Conservation (phyloP, 2,888 invertebrate species). For the Osmoderma eremita region DNA sequence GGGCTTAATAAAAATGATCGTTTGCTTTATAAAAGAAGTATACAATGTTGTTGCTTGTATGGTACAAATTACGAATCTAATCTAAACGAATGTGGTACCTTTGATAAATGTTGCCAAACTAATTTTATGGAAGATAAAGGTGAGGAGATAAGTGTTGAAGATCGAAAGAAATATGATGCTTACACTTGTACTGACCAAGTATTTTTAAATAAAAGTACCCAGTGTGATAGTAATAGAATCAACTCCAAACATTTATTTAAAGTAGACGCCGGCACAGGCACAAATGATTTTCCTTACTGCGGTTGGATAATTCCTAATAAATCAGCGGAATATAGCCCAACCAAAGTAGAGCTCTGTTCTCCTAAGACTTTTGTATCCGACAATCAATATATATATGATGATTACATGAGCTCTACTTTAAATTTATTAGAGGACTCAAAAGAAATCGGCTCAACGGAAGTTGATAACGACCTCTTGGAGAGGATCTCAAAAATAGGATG, state of each 20-base stretch:
- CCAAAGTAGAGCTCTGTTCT: constrained; percentile 4
- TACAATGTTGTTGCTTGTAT: constrained; percentile 38
- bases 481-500: constrained; percentile 41
- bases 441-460: constrained; percentile 9
- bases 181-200: not conserved
- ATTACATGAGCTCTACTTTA: constrained; percentile 34
- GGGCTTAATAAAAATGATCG: not conserved
- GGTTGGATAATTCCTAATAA: constrained; percentile 23
- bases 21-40: not conserved
- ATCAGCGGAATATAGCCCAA: not conserved
- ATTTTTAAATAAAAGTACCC: not conserved
- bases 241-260: not conserved
- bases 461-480: constrained; percentile 16
- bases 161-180: not conserved
- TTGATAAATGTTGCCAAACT: constrained; percentile 33
- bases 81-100: constrained; percentile 1
- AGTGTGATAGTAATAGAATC: not conserved
- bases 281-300: constrained; percentile 26
- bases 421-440: constrained; percentile 22
- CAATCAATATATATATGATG: constrained; percentile 40
- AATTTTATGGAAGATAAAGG: not conserved
- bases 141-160: not conserved
- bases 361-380: constrained; percentile 34
- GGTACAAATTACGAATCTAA: constrained; percentile 36
- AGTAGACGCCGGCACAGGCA: constrained; percentile 23